These are phyloP conservation scores for Cephus nigrinus DNA, from an alignment of 2,888 invertebrate species.

Conservation along the genomic window DNA sequence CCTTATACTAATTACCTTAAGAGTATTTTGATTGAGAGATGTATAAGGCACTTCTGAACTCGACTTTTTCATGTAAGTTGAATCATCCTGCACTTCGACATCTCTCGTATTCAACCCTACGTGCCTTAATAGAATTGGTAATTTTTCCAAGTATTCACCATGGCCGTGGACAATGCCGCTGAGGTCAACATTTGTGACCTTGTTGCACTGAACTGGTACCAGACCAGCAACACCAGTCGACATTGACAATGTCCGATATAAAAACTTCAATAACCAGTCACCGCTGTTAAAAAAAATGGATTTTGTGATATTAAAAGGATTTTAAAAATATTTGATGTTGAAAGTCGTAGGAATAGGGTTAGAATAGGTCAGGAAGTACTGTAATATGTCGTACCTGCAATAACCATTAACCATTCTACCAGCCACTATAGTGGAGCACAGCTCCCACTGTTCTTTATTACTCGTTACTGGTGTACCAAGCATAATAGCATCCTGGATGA, in stretches of 20 bases:
- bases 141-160: slow-evolving; percentile 71
- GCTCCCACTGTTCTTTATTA: slow-evolving; percentile 69
- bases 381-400: slow-evolving; percentile 64
- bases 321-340: slow-evolving; percentile 1
- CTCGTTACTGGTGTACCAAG: slow-evolving; percentile 75
- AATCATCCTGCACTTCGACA: slow-evolving; percentile 38
- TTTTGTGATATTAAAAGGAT: neutral
- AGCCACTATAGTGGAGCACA: slow-evolving; percentile 70
- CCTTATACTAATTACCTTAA: neutral
- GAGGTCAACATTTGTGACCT: slow-evolving; percentile 73
- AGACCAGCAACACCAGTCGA: slow-evolving; percentile 73
- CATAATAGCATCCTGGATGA: slow-evolving; percentile 74
- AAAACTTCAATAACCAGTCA: slow-evolving; percentile 75
- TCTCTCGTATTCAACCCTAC: slow-evolving; percentile 57
- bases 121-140: slow-evolving; percentile 68
- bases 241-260: slow-evolving; percentile 74
- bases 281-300: slow-evolving; percentile 57
- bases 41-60: slow-evolving; percentile 48
- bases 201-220: slow-evolving; percentile 68
- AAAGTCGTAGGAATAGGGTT: neutral
- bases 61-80: slow-evolving; percentile 52
- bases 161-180: slow-evolving; percentile 71
- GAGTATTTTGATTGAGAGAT: neutral
- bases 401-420: slow-evolving; percentile 76
- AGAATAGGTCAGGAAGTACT: neutral